A percentile compares a stretch with the other conserved stretches of the same genome.
Evolutionary conservation across 2,888 invertebrate genomes (phyloP).

Genomic region (Drosophila ustulata): DNA sequence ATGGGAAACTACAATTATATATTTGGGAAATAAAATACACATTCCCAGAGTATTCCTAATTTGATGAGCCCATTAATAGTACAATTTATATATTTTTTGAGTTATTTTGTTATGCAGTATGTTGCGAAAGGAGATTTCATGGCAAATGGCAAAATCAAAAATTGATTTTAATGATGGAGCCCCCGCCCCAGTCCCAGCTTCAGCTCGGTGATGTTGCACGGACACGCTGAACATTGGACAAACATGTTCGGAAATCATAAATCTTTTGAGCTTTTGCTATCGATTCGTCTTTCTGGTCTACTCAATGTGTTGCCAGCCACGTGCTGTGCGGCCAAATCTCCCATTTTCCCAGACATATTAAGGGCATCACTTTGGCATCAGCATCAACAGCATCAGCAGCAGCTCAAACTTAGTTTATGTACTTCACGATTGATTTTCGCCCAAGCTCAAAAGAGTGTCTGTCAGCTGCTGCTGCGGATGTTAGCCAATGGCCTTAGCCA

Average conservation of each 20-base stretch:
- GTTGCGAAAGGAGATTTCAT: conserved; percentile 61
- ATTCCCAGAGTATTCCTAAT: background rate
- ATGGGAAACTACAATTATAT: background rate
- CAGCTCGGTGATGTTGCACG: background rate
- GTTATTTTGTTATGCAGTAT: background rate
- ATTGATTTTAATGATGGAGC: conserved; percentile 72
- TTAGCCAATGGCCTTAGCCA: conserved; percentile 21
- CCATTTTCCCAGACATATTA: conserved; percentile 40
- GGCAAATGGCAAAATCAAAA: conserved; percentile 50
- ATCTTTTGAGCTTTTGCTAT: conserved; percentile 54
- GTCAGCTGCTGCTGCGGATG: conserved; percentile 34
- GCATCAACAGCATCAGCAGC: background rate
- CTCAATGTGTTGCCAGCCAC: conserved; percentile 68
- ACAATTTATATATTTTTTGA: conserved; percentile 13
- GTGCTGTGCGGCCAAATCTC: conserved; percentile 51
- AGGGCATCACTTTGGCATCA: conserved; percentile 37
- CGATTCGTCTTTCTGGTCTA: conserved; percentile 46
- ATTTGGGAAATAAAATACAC: background rate
- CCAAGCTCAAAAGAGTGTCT: conserved; percentile 32
- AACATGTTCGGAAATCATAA: conserved; percentile 74
- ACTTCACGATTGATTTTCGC: conserved; percentile 41
- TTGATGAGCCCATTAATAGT: background rate
- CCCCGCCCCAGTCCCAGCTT: conserved; percentile 1
- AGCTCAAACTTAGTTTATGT: conserved; percentile 26
- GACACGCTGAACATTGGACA: conserved; percentile 38